A percentile compares a stretch with the other conserved stretches of the same genome.
Conservation (phyloP, 2,888 invertebrate species). For the Pandemis heparana region DNA sequence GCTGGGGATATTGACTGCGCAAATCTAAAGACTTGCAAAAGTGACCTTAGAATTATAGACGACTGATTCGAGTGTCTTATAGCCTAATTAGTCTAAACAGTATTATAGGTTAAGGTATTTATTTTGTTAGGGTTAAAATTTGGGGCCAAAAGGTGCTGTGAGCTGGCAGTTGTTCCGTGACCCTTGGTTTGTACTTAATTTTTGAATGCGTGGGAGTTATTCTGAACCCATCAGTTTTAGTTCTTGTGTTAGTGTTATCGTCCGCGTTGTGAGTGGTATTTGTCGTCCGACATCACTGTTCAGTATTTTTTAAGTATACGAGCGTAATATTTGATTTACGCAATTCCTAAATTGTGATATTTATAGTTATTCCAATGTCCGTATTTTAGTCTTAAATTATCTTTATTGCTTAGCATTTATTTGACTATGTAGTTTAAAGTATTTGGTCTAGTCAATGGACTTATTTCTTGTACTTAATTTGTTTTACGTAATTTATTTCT, state of each 20-base stretch:
- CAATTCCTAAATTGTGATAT: constrained; percentile 84
- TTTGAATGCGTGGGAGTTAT: constrained; percentile 38
- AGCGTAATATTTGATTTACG: constrained; percentile 64
- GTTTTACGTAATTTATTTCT: constrained; percentile 44
- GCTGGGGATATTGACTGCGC: background rate
- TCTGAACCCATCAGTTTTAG: constrained; percentile 45
- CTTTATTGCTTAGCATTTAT: constrained; percentile 45
- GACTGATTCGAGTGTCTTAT: constrained; percentile 69
- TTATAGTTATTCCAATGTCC: constrained; percentile 69
- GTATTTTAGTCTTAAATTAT: constrained; percentile 52
- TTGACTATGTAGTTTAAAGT: constrained; percentile 31
- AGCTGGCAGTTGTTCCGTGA: constrained; percentile 64
- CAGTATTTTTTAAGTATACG: constrained; percentile 62
- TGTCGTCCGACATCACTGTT: constrained; percentile 56
- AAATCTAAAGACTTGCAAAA: constrained; percentile 37
- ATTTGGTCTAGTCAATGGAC: constrained; percentile 66
- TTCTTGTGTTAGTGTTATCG: constrained; percentile 38
- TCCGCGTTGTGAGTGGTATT: constrained; percentile 44
- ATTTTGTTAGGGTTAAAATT: constrained; percentile 59
- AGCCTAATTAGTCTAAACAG: constrained; percentile 67
- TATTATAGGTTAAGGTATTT: constrained; percentile 77
- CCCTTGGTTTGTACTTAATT: constrained; percentile 61
- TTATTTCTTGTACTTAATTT: constrained; percentile 47
- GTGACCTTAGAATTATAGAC: constrained; percentile 40
- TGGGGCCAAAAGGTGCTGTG: constrained; percentile 82